Base-by-base conservation (phyloP, 92 coral and sea anemone species). In the Montipora capitata region DNA sequence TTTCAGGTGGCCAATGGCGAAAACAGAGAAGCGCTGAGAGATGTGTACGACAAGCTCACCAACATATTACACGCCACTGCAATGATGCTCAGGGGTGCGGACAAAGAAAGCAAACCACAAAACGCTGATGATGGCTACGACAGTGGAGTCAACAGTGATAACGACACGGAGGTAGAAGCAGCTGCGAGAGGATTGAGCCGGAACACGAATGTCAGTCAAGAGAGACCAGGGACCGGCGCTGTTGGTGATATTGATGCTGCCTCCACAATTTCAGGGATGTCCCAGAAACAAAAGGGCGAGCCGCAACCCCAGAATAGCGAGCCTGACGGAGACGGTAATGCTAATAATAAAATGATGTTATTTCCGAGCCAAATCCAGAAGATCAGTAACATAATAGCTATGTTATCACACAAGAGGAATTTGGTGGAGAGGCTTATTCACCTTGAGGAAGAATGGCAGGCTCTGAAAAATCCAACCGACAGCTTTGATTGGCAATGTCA, bases 401-500 rank as follows among this genome's bases (percentile, higher is more conserved):
- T 96, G 76, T 88, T 97, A 40, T 72, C 94, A 40, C 96, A 97
- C 90, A 92, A 96, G 91, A 91, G 96, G 71, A 98, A 96, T 80
- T 35, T 97, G 63, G 80, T 97, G 40, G 95, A 82, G 16, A 84
- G 75, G 64, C 79, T 96, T 40, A 72, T 96, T 4, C 73, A 75
- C n/a, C 83, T 68, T 20, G 16, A 81, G 2, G 79, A 91, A 8
- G 80, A 74, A 43, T 70, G 81, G 82, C 91, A 85, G 63, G 95
- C 91, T 8, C 86, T 82, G 35, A 92, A 94, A 48, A 76, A 62
- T 40, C 87, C 89, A 56, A 74, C 76, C 39, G 93, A 94, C 82
- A 84, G 87, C 91, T 97, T 97, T 92, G 96, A 91, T 77, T 97
- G 99, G 99, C 93, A 82, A 43, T 88, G 94, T 18, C 96, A 96